Percentiles rank a stretch among this genome's conserved stretches.
These are phyloP conservation scores for Boulengerochromis microlepis DNA, from an alignment of 2,113 vertebrate genomes.

Conservation along the genomic window DNA sequence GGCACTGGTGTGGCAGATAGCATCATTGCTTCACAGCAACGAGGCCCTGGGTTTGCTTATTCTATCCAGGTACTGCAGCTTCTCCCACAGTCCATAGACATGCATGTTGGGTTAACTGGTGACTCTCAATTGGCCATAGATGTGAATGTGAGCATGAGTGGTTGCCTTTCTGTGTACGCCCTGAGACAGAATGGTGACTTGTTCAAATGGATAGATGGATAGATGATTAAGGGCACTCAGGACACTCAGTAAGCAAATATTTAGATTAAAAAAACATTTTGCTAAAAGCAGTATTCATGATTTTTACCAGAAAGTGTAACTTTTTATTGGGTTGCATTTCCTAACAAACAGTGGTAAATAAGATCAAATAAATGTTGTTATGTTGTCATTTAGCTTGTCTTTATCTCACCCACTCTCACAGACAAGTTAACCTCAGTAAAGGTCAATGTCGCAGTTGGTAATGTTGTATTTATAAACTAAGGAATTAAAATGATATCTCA, in stretches of 20 bases:
- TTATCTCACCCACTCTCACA: neutral
- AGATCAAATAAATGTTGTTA: neutral
- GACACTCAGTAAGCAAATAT: neutral
- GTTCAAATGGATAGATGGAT: neutral
- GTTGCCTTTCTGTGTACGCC: neutral
- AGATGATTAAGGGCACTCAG: neutral
- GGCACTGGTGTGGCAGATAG: neutral
- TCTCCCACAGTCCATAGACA: neutral
- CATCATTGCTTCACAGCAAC: neutral
- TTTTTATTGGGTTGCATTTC: neutral
- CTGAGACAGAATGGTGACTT: neutral
- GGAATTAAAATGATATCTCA: neutral
- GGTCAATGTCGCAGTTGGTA: neutral
- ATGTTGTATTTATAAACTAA: neutral
- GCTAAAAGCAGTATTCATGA: neutral
- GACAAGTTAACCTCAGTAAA: neutral
- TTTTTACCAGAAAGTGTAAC: neutral
- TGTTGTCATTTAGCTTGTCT: neutral
- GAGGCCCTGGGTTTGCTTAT: neutral
- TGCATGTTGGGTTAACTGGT: neutral
- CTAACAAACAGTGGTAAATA: neutral
- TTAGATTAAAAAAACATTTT: neutral
- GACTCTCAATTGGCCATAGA: neutral
- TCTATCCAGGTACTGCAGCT: neutral
- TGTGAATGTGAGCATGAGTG: neutral